Evolutionary conservation across 2,113 vertebrate genomes (phyloP), one percentile per base, ranked within the genome.

Genomic region (Urocolius indicus): DNA sequence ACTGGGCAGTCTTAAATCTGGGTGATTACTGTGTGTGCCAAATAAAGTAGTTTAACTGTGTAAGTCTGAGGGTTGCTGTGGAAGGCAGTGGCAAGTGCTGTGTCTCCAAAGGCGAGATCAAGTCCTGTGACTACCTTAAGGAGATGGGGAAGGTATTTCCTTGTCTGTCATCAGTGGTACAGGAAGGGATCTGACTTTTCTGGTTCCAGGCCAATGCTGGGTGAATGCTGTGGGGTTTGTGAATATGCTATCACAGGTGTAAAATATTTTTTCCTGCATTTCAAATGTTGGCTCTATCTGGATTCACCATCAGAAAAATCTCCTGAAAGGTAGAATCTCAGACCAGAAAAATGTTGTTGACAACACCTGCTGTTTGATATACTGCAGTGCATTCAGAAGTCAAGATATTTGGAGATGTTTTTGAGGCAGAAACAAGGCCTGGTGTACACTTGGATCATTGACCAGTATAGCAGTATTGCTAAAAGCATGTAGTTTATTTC

Each of bases 231-330:
- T 9, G 24, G 6, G 8, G 69, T 58, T 2, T 8, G 55, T 26
- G 36, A 46, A 20, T 3, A 20, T 0, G 3, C 20, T 16, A 0
- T 36, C 45, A 21, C 11, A n/a, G 46, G 14, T 2, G 4, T 11
- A n/a, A 87, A 78, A 55, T 6, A 29, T 4, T 2, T 11, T 71
- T 48, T 84, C 19, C 74, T 48, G 52, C 66, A 57, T 71, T 62
- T 61, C 16, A 85, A 93, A 66, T 12, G 38, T 5, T 5, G 51
- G 58, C 32, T 83, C 6, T 41, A 11, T 7, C 0, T 8, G 54
- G 43, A 59, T 59, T 83, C 75, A 43, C 9, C 4, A 0, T 38
- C 11, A 68, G 63, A 62, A 84, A 81, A 76, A 82, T 7, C 51
- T 49, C 63, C 20, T 17, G 36, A 51, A 48, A 62, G 38, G 27